These are phyloP conservation scores for Dioctria linearis DNA, from an alignment of 2,888 invertebrate genomes.

Conservation along the genomic window DNA sequence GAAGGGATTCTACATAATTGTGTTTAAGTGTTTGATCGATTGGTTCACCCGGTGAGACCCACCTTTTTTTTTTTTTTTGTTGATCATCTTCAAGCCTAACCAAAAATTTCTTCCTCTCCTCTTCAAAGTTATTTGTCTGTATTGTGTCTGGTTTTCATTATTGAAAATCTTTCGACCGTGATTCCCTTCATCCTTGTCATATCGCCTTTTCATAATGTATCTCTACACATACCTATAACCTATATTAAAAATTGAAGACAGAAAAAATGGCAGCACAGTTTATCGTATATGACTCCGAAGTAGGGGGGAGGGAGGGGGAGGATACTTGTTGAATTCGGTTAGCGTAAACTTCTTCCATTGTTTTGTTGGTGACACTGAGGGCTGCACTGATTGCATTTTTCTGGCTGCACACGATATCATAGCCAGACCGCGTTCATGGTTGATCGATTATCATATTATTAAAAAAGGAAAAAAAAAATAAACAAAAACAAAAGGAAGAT, in stretches of 20 bases:
- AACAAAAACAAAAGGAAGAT: slow-evolving; percentile 5
- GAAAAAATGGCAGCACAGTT: neutral
- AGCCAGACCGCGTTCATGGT: slow-evolving; percentile 14
- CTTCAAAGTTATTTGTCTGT: slow-evolving; percentile 4
- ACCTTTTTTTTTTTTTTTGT: neutral
- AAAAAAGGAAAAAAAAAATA: slow-evolving; percentile 1
- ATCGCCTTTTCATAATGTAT: neutral
- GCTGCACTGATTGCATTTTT: slow-evolving; percentile 50
- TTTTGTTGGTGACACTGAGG: slow-evolving; percentile 21
- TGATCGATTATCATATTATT: slow-evolving; percentile 19
- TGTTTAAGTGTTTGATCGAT: slow-evolving; percentile 30
- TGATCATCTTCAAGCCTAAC: slow-evolving; percentile 3
- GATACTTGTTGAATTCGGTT: slow-evolving; percentile 34
- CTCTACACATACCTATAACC: neutral
- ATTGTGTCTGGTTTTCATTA: slow-evolving; percentile 25
- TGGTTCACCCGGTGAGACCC: slow-evolving; percentile 29
- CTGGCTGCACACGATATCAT: slow-evolving; percentile 45
- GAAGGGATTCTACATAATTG: slow-evolving; percentile 29
- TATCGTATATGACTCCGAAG: neutral
- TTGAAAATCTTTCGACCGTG: slow-evolving; percentile 43
- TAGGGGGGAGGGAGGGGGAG: neutral
- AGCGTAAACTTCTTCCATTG: slow-evolving; percentile 5
- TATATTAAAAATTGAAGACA: slow-evolving; percentile 1
- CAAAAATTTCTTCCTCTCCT: neutral
- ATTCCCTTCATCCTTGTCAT: slow-evolving; percentile 39